Conservation (phyloP, 2,113 vertebrate species). For the Macrotis lagotis region DNA sequence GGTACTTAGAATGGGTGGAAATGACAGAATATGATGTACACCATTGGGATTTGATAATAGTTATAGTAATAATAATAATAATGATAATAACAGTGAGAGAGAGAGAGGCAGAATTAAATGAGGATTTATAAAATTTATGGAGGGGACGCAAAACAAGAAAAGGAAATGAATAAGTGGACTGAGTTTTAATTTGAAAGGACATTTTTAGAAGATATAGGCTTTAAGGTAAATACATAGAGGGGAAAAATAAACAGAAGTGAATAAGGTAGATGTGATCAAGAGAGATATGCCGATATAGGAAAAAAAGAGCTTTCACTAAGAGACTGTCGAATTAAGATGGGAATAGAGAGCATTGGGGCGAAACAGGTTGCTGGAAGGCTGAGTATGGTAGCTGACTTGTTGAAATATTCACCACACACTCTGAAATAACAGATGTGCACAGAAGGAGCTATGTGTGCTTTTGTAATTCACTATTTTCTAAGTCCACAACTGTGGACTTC, state of each 20-base stretch:
- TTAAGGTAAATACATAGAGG: slow-evolving; percentile 21
- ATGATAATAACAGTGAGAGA: neutral
- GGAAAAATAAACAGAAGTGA: neutral
- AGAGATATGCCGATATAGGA: slow-evolving; percentile 4
- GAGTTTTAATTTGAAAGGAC: slow-evolving; percentile 12
- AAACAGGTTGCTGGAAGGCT: slow-evolving; percentile 60
- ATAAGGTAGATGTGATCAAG: slow-evolving; percentile 35
- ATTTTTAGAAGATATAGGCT: neutral
- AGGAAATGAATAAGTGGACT: slow-evolving; percentile 25
- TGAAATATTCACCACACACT: slow-evolving; percentile 70
- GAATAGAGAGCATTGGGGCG: slow-evolving; percentile 26
- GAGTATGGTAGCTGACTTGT: slow-evolving; percentile 58
- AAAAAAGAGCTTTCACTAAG: slow-evolving; percentile 17
- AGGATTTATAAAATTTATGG: neutral
- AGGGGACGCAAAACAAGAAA: slow-evolving; percentile 18
- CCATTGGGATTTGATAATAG: neutral
- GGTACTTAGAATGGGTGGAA: neutral
- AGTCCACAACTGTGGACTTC: neutral
- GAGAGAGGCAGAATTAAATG: neutral
- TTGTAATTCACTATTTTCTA: slow-evolving; percentile 51
- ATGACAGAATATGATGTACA: neutral
- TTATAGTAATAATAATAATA: too few species aligned
- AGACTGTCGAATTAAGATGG: slow-evolving; percentile 32
- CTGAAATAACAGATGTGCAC: slow-evolving; percentile 68
- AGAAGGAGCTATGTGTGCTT: slow-evolving; percentile 26